Conservation (phyloP, 2,797 vertebrate genomes). For the Notoglanidium macrostoma region DNA sequence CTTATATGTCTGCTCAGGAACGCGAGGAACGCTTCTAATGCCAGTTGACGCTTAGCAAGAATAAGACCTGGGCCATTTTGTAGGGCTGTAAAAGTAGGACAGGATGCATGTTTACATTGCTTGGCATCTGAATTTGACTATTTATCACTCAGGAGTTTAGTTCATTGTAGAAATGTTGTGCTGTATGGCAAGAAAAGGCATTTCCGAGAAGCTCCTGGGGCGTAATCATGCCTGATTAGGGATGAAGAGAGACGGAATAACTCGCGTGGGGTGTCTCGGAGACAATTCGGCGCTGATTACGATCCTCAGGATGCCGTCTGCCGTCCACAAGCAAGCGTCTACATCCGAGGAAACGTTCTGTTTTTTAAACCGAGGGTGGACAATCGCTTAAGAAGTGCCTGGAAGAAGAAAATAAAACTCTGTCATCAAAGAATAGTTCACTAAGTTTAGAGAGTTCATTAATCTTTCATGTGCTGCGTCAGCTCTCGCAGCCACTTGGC, state of each 20-base stretch:
- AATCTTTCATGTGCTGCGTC: slow-evolving; percentile 50
- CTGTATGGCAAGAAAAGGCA: slow-evolving; percentile 78
- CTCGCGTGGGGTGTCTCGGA: slow-evolving; percentile 35
- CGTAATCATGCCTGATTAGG: slow-evolving; percentile 75
- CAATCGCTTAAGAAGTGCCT: not conserved
- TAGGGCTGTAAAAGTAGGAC: slow-evolving; percentile 47
- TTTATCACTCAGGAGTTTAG: slow-evolving; percentile 43
- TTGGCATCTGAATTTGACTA: slow-evolving; percentile 64
- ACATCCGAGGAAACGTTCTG: not conserved
- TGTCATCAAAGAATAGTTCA: slow-evolving; percentile 22
- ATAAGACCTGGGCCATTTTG: slow-evolving; percentile 36
- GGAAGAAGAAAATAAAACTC: not conserved
- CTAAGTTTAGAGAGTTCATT: slow-evolving; percentile 25
- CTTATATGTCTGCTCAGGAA: slow-evolving; percentile 75
- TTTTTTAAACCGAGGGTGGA: not conserved
- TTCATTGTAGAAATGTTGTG: slow-evolving; percentile 70
- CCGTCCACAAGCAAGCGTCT: slow-evolving; percentile 12
- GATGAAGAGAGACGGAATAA: slow-evolving; percentile 65
- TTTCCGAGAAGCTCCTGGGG: slow-evolving; percentile 71
- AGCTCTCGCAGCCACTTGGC: slow-evolving; percentile 45
- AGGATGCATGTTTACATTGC: slow-evolving; percentile 52
- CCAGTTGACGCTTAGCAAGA: slow-evolving; percentile 72
- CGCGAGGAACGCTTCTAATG: slow-evolving; percentile 66
- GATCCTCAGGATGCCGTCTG: slow-evolving; percentile 45
- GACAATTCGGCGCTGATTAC: slow-evolving; percentile 65